phyloP scores from a whole-genome alignment of 1,140 invertebrate species.

The Rhizoglyphus robini region DNA sequence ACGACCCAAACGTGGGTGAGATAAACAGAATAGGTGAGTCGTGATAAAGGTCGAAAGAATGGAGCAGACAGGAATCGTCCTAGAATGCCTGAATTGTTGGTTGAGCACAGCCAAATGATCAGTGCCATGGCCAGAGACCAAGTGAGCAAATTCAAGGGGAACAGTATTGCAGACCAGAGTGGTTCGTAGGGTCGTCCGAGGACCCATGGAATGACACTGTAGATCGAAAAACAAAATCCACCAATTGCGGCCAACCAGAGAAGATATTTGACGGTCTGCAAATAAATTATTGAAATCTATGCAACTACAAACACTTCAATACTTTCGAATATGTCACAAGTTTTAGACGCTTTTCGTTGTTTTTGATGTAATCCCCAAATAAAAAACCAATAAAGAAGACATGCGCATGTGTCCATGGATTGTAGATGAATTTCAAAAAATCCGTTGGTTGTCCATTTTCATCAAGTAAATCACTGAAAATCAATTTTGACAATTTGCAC shows the following conservation, averaged over 20 bases:
- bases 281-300: neutral
- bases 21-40: conserved; percentile 31
- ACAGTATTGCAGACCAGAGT: neutral
- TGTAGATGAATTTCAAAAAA: neutral
- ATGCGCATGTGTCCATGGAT: neutral
- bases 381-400: conserved; percentile 14
- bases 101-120: conserved; percentile 32
- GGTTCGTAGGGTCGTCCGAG: neutral
- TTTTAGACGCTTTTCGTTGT: conserved; percentile 22
- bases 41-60: conserved; percentile 25
- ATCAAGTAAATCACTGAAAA: neutral
- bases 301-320: neutral
- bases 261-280: neutral
- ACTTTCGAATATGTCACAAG: conserved; percentile 20
- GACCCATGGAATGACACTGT: neutral
- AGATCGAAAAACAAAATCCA: neutral
- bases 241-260: neutral
- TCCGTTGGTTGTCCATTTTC: neutral
- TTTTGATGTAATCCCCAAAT: conserved; percentile 29
- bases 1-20: conserved; percentile 30
- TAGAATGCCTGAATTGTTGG: neutral
- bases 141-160: neutral
- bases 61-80: neutral
- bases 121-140: neutral
- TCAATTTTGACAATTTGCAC: neutral